Percentiles rank a stretch among this genome's conserved stretches.
Evolutionary conservation across 1,140 invertebrate genomes (phyloP).

Genomic region (Pseudoatta argentina): DNA sequence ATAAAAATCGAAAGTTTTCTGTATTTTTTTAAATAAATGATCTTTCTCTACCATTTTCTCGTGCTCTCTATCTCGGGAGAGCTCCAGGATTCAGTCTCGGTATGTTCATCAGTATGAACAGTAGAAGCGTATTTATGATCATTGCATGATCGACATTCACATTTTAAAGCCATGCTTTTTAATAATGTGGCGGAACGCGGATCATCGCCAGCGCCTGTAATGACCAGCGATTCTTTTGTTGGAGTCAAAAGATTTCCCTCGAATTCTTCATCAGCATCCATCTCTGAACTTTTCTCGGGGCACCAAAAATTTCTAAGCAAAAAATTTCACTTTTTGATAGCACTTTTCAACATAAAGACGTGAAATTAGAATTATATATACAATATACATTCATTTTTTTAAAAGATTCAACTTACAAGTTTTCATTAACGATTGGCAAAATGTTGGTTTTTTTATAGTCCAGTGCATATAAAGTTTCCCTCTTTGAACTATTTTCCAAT

Average conservation of each 20-base stretch:
- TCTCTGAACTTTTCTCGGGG: constrained; percentile 48
- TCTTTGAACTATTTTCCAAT: background rate
- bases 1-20: background rate
- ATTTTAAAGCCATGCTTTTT: constrained; percentile 58
- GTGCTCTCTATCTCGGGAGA: constrained; percentile 32
- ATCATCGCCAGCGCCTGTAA: constrained; percentile 36
- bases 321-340: background rate
- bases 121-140: constrained; percentile 30
- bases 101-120: constrained; percentile 9
- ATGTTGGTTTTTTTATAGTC: background rate
- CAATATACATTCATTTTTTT: background rate
- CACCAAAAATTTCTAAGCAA: background rate
- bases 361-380: background rate
- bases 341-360: background rate
- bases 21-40: background rate
- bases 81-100: constrained; percentile 58
- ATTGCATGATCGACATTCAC: constrained; percentile 49
- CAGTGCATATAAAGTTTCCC: background rate
- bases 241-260: background rate
- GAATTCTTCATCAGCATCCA: constrained; percentile 54
- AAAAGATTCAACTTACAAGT: constrained; percentile 9
- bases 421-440: background rate
- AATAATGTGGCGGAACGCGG: constrained; percentile 38
- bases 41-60: constrained; percentile 32
- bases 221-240: constrained; percentile 40